phyloP scores from a whole-genome alignment of 2,888 invertebrate genomes.

The Diarsia brunnea region DNA sequence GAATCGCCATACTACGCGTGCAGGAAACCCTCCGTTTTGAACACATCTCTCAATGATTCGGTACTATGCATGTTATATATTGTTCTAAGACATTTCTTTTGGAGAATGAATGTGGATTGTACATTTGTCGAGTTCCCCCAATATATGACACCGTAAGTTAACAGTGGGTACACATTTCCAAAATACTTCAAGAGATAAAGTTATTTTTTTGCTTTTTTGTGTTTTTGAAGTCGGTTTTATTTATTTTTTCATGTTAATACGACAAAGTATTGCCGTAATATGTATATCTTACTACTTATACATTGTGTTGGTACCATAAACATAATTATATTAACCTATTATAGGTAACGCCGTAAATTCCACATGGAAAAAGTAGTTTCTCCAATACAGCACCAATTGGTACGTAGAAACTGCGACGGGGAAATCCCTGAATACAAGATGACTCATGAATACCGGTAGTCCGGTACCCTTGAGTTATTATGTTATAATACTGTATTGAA shows the following conservation, averaged over 20 bases:
- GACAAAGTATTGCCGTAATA: neutral
- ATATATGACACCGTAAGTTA: too few species aligned
- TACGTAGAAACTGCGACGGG: neutral
- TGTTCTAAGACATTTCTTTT: too few species aligned
- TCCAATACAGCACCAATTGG: neutral
- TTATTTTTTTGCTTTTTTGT: too few species aligned
- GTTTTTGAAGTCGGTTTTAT: too few species aligned
- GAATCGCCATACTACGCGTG: too few species aligned
- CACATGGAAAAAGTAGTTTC: neutral
- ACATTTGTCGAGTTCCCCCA: too few species aligned
- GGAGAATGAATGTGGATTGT: too few species aligned
- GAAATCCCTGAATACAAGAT: constrained; percentile 22
- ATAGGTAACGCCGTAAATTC: neutral
- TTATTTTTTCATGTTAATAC: neutral
- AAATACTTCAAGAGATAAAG: too few species aligned
- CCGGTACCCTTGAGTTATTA: neutral
- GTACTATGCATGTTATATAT: too few species aligned
- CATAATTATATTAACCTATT: neutral
- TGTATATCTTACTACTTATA: neutral
- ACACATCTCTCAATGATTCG: too few species aligned
- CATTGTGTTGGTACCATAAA: neutral
- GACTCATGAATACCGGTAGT: neutral
- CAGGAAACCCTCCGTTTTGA: too few species aligned
- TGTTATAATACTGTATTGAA: neutral
- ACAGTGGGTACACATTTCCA: too few species aligned